These are phyloP conservation scores for Troides oblongomaculatus DNA, from an alignment of 2,888 invertebrate species.

Conservation along the genomic window DNA sequence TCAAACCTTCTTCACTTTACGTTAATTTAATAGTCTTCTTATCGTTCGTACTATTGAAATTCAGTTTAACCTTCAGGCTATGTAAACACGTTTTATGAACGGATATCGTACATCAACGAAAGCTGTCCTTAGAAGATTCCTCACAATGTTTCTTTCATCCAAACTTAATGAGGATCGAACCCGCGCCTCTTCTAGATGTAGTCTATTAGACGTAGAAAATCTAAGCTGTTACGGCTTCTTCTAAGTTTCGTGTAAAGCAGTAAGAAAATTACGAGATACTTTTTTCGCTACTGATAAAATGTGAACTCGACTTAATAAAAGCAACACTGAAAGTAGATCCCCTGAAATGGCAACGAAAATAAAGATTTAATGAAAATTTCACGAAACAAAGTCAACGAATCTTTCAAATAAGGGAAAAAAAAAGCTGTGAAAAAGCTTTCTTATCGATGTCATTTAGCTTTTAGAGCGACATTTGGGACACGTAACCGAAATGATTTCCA, in stretches of 20 bases:
- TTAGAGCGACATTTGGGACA: constrained; percentile 21
- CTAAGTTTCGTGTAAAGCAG: neutral
- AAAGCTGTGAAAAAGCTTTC: constrained; percentile 17
- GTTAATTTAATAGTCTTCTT: no score
- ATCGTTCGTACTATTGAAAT: no score
- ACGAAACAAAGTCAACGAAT: constrained; percentile 11
- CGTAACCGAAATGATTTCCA: constrained; percentile 8
- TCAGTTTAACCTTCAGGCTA: no score
- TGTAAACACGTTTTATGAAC: no score
- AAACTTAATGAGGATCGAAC: no score
- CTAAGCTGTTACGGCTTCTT: no score
- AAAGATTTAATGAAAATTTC: constrained; percentile 3
- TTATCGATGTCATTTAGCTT: constrained; percentile 20
- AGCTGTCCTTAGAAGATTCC: no score
- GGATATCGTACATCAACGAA: no score
- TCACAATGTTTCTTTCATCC: no score
- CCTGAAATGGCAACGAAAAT: neutral
- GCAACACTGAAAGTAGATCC: neutral
- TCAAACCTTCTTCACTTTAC: no score
- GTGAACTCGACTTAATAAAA: neutral
- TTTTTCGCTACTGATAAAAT: neutral
- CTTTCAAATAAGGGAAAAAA: constrained; percentile 11
- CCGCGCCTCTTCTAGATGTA: no score
- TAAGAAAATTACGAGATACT: neutral
- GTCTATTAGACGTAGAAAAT: no score